Evolutionary conservation across 2,888 invertebrate genomes (phyloP), one percentile per base, ranked within the genome.

Genomic region (Hyposoter dolosus): DNA sequence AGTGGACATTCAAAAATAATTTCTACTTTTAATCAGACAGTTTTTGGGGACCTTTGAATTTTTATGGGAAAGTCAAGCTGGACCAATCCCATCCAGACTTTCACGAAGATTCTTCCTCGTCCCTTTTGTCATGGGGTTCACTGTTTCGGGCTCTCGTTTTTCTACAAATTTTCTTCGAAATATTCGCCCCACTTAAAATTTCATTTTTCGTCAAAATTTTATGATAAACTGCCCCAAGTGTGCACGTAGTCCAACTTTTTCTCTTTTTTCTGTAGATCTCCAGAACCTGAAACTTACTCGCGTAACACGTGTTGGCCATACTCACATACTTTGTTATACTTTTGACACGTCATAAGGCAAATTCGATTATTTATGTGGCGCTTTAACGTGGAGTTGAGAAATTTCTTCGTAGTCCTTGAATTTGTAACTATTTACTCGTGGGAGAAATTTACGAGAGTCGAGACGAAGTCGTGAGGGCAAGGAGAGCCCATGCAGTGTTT

Each of bases 321-420:
- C 85, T 85, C 80, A 47, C 72, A 53, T 84, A 87, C 86, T 87
- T 86, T 86, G 87, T 87, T 82, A 84, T 78, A 86, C 56, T 82
- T 82, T 79, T 19, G 81, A 84, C 86, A 63, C 68, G 81, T 85
- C 82, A 83, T 77, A 78, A 81, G 81, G 68, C 81, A 68, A 82
- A 87, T 82, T 84, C 79, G 69, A 88, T 88, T 89, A 83, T 85
- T 85, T 84, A 89, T 86, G 87, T 50, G 72, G 83, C 69, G 45
- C 83, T 68, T 71, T 63, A 79, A 17, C 60, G 82, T 56, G 76
- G 72, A 72, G 68, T 72, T 72, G 78, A 81, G 66, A 79, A 76
- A 76, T 69, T 77, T 83, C 66, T 71, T 82, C 72, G 68, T n/a
- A 65, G 47, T 79, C 63, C 72, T 69, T 81, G 84, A 86, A 84